phyloP scores from a whole-genome alignment of 2,113 vertebrate genomes.

The Cervus canadensis region DNA sequence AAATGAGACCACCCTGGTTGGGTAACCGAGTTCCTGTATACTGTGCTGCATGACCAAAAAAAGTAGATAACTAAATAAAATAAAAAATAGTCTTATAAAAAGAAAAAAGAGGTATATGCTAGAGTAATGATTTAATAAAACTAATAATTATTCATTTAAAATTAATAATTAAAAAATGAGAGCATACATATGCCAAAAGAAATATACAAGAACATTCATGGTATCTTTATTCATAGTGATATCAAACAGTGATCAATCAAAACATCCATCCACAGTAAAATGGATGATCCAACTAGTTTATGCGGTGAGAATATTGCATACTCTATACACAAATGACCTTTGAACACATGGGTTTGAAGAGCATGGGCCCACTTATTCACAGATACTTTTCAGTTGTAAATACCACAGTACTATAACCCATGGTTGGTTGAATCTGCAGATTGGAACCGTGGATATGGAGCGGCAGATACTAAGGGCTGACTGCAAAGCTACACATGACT shows the following conservation, averaged over 20 bases:
- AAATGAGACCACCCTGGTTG: not conserved
- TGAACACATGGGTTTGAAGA: not conserved
- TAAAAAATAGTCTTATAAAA: no score
- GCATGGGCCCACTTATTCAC: not conserved
- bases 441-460: not conserved
- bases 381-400: not conserved
- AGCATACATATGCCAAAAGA: not conserved
- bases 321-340: not conserved
- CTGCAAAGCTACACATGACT: not conserved
- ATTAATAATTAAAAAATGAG: not conserved
- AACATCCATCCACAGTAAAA: not conserved
- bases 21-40: not conserved
- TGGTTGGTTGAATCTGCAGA: not conserved
- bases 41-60: not conserved
- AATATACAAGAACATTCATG: not conserved
- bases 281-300: not conserved
- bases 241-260: not conserved
- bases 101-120: not conserved
- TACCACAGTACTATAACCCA: no score
- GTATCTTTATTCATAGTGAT: not conserved
- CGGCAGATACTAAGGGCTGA: accelerated
- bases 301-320: not conserved
- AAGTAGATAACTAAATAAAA: no score
- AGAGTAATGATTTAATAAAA: not conserved
- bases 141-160: not conserved